Base-by-base conservation (phyloP, 2,113 vertebrate species). In the Plecturocebus donacophilus region DNA sequence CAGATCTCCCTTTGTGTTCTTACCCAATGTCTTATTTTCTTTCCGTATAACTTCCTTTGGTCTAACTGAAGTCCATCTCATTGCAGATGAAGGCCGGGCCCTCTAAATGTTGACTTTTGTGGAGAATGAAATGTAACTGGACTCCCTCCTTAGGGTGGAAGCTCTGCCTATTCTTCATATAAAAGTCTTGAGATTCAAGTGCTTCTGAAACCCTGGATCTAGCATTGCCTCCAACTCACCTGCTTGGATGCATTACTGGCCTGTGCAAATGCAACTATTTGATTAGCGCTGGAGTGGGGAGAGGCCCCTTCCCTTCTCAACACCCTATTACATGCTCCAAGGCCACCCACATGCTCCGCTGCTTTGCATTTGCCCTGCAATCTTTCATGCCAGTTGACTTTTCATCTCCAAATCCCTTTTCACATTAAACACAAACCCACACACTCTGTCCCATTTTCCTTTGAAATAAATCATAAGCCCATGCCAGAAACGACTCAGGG, bases 361-460 rank as follows among this genome's bases (percentile, higher is more conserved):
- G 96, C 98, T 98, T 97, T 90, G 64, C 97, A 85, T 97, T 98
- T 98, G 97, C 98, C 98, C 97, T 98, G 98, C 98, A 98, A 98
- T 99, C 98, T 97, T 98, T 99, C 99, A 98, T 98, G 97, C 97
- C 98, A 88, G 98, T 98, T 99, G 98, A 98, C 98, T 99, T 98
- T 98, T 98, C 98, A 98, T 98, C 98, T 99, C 97, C 97, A 98
- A 98, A 98, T 98, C 98, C 98, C 98, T 97, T 98, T 98, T 97
- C 97, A 83, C 97, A 98, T 98, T 99, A 98, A 98, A 96, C 98
- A 98, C 98, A 98, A 98, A 98, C 98, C 98, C 98, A 98, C 98
- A 98, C 97, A 87, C 97, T 98, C 98, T 73, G 97, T 98, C 98
- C 98, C 98, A 98, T 98, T 99, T 99, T 98, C 95, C 97, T 98